These are phyloP conservation scores for Mesembrinibis cayennensis DNA, from an alignment of 2,113 vertebrate genomes.

Conservation along the genomic window DNA sequence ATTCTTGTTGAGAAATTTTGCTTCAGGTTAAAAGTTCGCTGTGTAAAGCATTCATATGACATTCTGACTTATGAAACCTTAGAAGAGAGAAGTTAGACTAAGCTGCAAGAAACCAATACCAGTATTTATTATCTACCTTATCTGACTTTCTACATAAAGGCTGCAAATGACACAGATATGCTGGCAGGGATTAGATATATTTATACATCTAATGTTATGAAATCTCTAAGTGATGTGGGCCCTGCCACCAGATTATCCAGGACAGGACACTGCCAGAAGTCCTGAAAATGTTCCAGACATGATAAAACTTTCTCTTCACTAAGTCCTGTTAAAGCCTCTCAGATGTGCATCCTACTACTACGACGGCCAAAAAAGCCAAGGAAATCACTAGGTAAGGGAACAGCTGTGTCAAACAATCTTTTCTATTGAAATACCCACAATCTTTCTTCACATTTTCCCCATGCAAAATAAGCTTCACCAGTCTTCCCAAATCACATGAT, in stretches of 20 bases:
- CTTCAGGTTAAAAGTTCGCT: not conserved
- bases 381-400: not conserved
- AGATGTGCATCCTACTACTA: not conserved
- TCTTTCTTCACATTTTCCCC: not conserved
- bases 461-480: not conserved
- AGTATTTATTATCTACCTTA: not conserved
- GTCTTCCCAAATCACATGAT: not conserved
- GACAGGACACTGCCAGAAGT: not conserved
- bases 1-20: not conserved
- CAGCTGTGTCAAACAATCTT: not conserved
- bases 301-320: not conserved
- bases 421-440: not conserved
- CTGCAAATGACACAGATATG: not conserved
- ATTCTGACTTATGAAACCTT: not conserved
- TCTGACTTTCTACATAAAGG: not conserved
- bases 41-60: not conserved
- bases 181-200: not conserved
- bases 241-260: not conserved
- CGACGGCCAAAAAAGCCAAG: not conserved
- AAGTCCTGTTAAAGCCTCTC: not conserved
- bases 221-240: not conserved
- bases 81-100: not conserved
- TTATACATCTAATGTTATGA: not conserved
- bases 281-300: not conserved
- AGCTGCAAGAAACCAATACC: not conserved